Conservation (phyloP, 2,797 vertebrate genomes). For the Sylvia borin region DNA sequence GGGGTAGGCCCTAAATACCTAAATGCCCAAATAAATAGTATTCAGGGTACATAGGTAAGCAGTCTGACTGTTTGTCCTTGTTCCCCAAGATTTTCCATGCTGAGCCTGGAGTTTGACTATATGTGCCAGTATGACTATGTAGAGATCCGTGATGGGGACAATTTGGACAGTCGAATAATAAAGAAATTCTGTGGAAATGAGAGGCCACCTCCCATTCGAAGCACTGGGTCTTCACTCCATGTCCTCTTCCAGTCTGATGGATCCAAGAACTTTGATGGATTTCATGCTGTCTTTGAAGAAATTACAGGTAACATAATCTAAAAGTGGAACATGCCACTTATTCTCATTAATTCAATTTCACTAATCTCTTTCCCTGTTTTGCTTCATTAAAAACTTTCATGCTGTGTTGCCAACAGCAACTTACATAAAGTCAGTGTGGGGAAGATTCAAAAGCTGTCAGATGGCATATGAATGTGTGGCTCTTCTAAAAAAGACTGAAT, state of each 20-base stretch:
- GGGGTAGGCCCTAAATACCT: background rate
- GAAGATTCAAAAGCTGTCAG: slow-evolving; percentile 4
- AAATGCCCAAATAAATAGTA: background rate
- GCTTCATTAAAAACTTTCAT: slow-evolving; percentile 29
- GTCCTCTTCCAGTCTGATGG: slow-evolving; percentile 95
- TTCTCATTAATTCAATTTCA: background rate
- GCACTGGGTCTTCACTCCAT: slow-evolving; percentile 88
- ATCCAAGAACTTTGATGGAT: slow-evolving; percentile 97
- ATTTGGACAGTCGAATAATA: slow-evolving; percentile 85
- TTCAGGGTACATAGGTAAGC: background rate
- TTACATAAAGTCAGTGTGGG: background rate
- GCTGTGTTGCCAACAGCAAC: slow-evolving; percentile 45
- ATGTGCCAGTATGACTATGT: slow-evolving; percentile 96
- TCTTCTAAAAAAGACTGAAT: background rate
- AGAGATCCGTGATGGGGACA: slow-evolving; percentile 92
- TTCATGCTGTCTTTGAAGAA: slow-evolving; percentile 93
- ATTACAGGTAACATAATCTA: slow-evolving; percentile 83
- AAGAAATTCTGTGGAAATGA: slow-evolving; percentile 93
- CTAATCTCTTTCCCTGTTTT: slow-evolving; percentile 30
- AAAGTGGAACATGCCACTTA: background rate
- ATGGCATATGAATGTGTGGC: background rate
- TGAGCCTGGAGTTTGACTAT: slow-evolving; percentile 90
- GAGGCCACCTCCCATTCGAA: slow-evolving; percentile 85
- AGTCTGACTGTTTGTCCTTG: background rate
- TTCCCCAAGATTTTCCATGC: slow-evolving; percentile 89